phyloP scores from a whole-genome alignment of 2,113 vertebrate species.

The Oryzias javanicus region DNA sequence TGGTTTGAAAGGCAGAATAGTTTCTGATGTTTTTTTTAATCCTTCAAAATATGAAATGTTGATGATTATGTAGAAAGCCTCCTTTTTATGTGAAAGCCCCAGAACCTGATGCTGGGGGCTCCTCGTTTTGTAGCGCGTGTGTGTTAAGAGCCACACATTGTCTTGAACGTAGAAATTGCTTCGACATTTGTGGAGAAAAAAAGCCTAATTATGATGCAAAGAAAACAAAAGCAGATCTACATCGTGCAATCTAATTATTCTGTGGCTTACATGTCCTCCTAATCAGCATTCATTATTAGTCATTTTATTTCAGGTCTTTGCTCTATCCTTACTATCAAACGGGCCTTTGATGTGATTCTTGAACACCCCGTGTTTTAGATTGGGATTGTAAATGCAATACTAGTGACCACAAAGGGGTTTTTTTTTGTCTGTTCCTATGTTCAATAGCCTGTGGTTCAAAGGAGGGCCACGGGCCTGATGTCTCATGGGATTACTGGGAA shows the following conservation, averaged over 20 bases:
- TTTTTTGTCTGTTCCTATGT: constrained; percentile 35
- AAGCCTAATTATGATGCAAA: constrained; percentile 43
- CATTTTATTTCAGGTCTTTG: constrained; percentile 67
- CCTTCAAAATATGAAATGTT: background rate
- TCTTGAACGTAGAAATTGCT: constrained; percentile 24
- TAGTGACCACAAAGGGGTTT: constrained; percentile 45
- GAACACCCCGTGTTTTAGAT: constrained; percentile 55
- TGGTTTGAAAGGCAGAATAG: background rate
- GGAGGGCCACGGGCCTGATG: constrained; percentile 40
- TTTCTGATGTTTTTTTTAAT: constrained; percentile 1
- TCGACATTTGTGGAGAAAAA: constrained; percentile 29
- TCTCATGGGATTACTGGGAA: constrained; percentile 40
- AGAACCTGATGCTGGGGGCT: background rate
- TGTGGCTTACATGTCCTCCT: constrained; percentile 49
- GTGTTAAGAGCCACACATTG: constrained; percentile 3
- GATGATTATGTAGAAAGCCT: constrained; percentile 4
- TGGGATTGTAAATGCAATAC: constrained; percentile 66
- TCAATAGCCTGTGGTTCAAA: constrained; percentile 59
- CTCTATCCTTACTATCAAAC: constrained; percentile 58
- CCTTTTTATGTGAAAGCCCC: constrained; percentile 16
- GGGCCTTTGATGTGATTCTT: constrained; percentile 65
- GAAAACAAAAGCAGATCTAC: constrained; percentile 45
- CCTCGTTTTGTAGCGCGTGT: constrained; percentile 13
- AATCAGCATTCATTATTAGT: constrained; percentile 64
- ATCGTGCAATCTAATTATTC: constrained; percentile 65